Conservation (phyloP, 2,888 invertebrate genomes). For the Sycophila texana region DNA sequence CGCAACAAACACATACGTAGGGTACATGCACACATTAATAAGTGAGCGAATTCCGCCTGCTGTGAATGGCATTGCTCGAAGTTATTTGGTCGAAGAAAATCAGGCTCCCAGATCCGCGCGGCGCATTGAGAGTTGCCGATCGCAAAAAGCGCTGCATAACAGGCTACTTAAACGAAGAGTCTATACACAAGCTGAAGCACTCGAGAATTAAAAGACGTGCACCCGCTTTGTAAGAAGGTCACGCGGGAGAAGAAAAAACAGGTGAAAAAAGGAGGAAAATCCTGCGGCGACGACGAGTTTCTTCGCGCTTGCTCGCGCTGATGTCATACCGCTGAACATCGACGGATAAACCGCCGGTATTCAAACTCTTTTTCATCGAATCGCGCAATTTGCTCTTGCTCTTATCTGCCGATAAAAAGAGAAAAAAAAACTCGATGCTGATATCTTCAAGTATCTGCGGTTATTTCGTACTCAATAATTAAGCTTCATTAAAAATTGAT, state of each 20-base stretch:
- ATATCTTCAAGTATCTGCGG: slow-evolving; percentile 1
- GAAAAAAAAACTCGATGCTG: background rate
- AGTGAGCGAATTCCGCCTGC: background rate
- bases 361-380: slow-evolving; percentile 25
- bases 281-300: slow-evolving; percentile 56
- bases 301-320: slow-evolving; percentile 22
- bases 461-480: slow-evolving; percentile 11
- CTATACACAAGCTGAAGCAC: background rate
- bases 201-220: slow-evolving; percentile 64
- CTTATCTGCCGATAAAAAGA: slow-evolving; percentile 3
- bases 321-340: slow-evolving; percentile 34
- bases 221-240: slow-evolving; percentile 62
- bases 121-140: slow-evolving; percentile 43
- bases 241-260: slow-evolving; percentile 56
- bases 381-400: background rate
- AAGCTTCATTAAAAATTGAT: background rate
- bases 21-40: slow-evolving; percentile 13
- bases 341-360: slow-evolving; percentile 11
- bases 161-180: too few relatives aligned
- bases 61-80: background rate
- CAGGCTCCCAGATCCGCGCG: slow-evolving; percentile 51
- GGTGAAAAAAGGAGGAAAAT: slow-evolving; percentile 61
- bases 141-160: slow-evolving; percentile 58
- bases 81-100: slow-evolving; percentile 27
- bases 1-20: slow-evolving; percentile 24